phyloP scores from a whole-genome alignment of 2,113 vertebrate genomes.

The Hydropotes inermis region DNA sequence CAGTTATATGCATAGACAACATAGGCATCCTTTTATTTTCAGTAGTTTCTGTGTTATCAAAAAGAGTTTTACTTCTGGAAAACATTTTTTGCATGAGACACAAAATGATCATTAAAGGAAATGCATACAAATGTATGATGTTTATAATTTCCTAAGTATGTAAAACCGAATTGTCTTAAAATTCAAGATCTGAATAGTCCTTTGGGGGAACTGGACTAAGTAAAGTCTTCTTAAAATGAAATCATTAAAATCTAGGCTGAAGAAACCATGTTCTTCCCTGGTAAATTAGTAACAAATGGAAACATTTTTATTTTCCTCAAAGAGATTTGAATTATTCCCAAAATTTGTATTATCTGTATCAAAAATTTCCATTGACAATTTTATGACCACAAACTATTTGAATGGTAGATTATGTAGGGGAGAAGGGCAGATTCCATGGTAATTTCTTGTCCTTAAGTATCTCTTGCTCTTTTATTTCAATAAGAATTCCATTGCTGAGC shows the following conservation, averaged over 20 bases:
- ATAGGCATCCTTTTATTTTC: background rate
- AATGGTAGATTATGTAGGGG: background rate
- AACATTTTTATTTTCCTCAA: background rate
- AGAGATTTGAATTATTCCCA: conserved; percentile 18
- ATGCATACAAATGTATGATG: background rate
- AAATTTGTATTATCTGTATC: conserved; percentile 10
- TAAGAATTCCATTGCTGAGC: background rate
- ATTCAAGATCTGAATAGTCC: background rate
- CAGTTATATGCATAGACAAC: background rate
- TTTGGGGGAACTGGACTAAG: background rate
- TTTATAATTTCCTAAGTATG: background rate
- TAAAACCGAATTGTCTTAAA: conserved; percentile 9
- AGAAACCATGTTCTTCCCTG: background rate
- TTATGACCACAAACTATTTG: background rate
- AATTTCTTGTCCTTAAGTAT: background rate
- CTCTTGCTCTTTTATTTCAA: background rate
- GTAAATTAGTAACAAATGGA: background rate
- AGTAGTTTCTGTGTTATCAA: background rate
- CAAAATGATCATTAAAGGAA: background rate
- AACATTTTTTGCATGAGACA: background rate
- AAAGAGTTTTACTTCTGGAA: background rate
- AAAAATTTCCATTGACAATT: conserved; percentile 32
- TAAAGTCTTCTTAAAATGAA: conserved; percentile 1
- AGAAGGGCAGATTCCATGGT: background rate
- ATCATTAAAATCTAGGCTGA: background rate